These are phyloP conservation scores for Idaea aversata DNA, from an alignment of 2,888 invertebrate genomes.

Conservation along the genomic window DNA sequence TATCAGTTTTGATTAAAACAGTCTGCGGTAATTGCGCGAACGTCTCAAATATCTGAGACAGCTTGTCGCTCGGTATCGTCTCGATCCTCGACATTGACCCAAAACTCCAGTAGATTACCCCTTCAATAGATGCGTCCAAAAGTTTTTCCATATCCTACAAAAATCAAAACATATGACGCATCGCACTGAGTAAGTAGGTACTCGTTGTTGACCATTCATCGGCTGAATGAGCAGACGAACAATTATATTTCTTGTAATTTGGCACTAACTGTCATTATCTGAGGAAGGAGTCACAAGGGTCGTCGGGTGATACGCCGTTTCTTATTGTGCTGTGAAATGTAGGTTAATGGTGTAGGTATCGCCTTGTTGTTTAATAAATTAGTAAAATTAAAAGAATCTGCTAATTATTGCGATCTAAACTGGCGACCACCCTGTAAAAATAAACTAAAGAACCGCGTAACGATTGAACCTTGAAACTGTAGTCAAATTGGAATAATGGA, in stretches of 20 bases:
- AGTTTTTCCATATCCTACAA: conserved; percentile 64
- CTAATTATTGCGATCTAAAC: not conserved
- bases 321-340: conserved; percentile 49
- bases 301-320: conserved; percentile 53
- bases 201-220: not conserved
- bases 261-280: conserved; percentile 53
- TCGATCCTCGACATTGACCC: conserved; percentile 81
- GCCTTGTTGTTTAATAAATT: conserved; percentile 9
- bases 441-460: not conserved
- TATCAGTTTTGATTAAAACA: conserved; percentile 78
- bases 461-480: not conserved
- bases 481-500: not conserved
- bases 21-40: conserved; percentile 75
- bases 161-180: not conserved
- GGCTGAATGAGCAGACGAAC: conserved; percentile 12
- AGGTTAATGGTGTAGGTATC: conserved; percentile 49
- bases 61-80: conserved; percentile 68
- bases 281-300: conserved; percentile 56
- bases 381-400: not conserved
- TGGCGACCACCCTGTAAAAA: not conserved
- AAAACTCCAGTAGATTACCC: conserved; percentile 81
- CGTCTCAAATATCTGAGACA: conserved; percentile 71
- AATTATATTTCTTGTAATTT: conserved; percentile 38
- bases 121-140: conserved; percentile 67
- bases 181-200: not conserved